A percentile compares a stretch with the other conserved stretches of the same genome.
Conservation (phyloP, 2,888 invertebrate species). For the Eupeodes luniger region DNA sequence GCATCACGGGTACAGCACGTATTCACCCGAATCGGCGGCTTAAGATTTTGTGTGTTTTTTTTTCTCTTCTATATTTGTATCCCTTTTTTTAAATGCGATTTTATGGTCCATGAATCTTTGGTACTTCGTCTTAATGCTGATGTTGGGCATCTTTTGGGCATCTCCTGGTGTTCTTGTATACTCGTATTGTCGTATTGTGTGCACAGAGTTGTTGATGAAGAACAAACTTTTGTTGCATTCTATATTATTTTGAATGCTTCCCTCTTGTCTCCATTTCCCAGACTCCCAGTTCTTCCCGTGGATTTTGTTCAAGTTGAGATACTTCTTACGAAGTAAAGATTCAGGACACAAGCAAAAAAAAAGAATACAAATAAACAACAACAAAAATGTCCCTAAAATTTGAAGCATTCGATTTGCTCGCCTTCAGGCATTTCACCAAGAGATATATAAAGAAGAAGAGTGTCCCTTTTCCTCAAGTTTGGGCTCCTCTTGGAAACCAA, state of each 20-base stretch:
- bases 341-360: slow-evolving; percentile 5
- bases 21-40: slow-evolving; percentile 51
- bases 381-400: slow-evolving; percentile 71
- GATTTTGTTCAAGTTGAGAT: slow-evolving; percentile 50
- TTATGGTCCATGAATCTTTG: slow-evolving; percentile 74
- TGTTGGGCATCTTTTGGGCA: slow-evolving; percentile 16
- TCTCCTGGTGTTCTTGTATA: slow-evolving; percentile 9
- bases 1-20: slow-evolving; percentile 37
- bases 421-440: slow-evolving; percentile 77
- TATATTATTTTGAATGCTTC: slow-evolving; percentile 34
- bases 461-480: slow-evolving; percentile 9
- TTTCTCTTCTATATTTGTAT: slow-evolving; percentile 47
- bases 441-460: slow-evolving; percentile 40
- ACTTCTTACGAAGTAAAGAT: slow-evolving; percentile 28
- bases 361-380: neutral
- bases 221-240: slow-evolving; percentile 70
- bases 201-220: slow-evolving; percentile 63
- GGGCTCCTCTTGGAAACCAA: neutral
- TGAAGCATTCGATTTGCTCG: slow-evolving; percentile 77
- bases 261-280: too few relatives aligned
- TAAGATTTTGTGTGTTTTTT: slow-evolving; percentile 1
- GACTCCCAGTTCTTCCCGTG: neutral
- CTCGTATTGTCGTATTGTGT: neutral
- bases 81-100: slow-evolving; percentile 63
- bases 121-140: slow-evolving; percentile 58